Base-by-base conservation (phyloP, 2,888 invertebrate species). In the Trichacis sp. region DNA sequence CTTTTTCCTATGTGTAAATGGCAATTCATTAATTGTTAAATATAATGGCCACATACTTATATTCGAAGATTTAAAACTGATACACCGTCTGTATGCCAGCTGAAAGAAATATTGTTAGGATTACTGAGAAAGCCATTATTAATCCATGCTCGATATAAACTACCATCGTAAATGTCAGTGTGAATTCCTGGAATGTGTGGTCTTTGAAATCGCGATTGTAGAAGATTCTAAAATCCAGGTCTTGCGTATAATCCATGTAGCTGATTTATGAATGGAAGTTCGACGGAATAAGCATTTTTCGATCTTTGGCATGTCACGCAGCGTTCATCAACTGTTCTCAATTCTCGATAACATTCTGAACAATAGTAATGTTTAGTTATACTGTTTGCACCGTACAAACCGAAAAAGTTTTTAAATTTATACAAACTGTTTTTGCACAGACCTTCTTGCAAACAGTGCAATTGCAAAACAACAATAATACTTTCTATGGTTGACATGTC, bases 101-200 rank as follows among this genome's bases (percentile, higher is more conserved):
- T 52, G 0, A 63, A 57, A 8, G 63, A 63, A 2, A 63, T 19
- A 40, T 63, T 57, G 12, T 43, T 2, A 14, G 18, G 52, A 56
- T 48, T 50, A n/a, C 6, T 18, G 19, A 52, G 38, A 29, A 58
- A 45, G 1, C 58, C 64, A 43, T 49, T 54, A 29, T 48, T 17
- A 5, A 48, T n/a, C 5, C 3, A 24, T 5, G 4, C 4, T 3
- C 24, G 24, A 8, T 24, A 24, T 8, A 24, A 24, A 5, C 8
- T 14, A 1, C 64, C 59, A 8, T 66, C 58, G 30, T 62, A 66
- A 2, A 58, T 55, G 18, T 66, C 62, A 2, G 40, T 40, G 40
- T 53, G 53, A 24, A 43, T 1, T 15, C 40, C 38, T 11, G 54
- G 24, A 48, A 48, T 9, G 43, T 36, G 20, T 17, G 24, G 40